Conservation (phyloP, 2,113 vertebrate genomes). For the Anolis sagrei region DNA sequence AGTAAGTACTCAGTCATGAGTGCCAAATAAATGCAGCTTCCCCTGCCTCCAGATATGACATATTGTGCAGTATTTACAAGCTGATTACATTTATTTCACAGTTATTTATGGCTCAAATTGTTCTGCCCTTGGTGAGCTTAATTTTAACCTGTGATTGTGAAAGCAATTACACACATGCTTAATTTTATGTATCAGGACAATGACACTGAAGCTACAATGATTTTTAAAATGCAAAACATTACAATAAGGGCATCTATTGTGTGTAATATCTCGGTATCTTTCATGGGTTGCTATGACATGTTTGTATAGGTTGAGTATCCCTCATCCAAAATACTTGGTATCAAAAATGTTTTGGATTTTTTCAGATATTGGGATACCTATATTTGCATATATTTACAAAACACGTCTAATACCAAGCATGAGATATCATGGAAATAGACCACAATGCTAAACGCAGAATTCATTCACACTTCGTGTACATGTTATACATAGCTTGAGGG, state of each 20-base stretch:
- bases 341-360: too few species aligned
- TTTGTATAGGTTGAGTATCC: background rate
- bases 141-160: slow-evolving; percentile 33
- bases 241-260: background rate
- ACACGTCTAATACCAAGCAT: too few species aligned
- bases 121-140: slow-evolving; percentile 27
- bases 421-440: too few species aligned
- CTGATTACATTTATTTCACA: slow-evolving; percentile 61
- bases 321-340: too few species aligned
- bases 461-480: too few species aligned
- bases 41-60: slow-evolving; percentile 49
- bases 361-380: too few species aligned
- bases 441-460: too few species aligned
- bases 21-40: slow-evolving; percentile 63
- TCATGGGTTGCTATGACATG: background rate
- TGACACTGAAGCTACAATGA: background rate
- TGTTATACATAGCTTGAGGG: too few species aligned
- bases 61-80: slow-evolving; percentile 68
- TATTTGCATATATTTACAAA: too few species aligned
- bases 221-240: accelerated
- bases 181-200: slow-evolving; percentile 44
- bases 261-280: background rate
- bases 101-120: slow-evolving; percentile 47
- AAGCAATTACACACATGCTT: slow-evolving; percentile 43
- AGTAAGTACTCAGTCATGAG: slow-evolving; percentile 59